Evolutionary conservation across 2,113 vertebrate species (phyloP), one percentile per base, ranked within the genome.

Genomic region (Amblyornis subalaris): DNA sequence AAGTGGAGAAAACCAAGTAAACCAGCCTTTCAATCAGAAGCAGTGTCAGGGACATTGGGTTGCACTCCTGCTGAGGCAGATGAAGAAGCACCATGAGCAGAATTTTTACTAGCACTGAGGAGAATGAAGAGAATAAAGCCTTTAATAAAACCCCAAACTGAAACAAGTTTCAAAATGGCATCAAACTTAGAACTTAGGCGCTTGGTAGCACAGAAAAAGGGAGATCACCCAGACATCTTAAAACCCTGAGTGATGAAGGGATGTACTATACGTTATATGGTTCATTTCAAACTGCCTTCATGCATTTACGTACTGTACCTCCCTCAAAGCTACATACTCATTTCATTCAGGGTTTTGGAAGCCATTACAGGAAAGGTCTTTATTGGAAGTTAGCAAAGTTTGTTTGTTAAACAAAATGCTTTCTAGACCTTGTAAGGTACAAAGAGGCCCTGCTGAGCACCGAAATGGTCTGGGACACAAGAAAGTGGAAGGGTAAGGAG

Each of bases 21-120:
- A 42, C 28, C 20, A 29, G 53, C 70, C 31, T 78, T 61, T 57
- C 45, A 12, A 25, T 58, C 36, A 70, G 53, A 82, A 66, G n/a
- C 58, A 75, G 28, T 3, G 11, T 42, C 45, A 45, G n/a, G 53
- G 33, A 44, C 45, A 38, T 29, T 0, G 0, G 10, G 6, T 5
- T 82, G 57, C 42, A 42, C 14, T 65, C 76, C 50, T 88, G 54
- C 10, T 42, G 35, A 96, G 67, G 1, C 2, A 92, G 26, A 58
- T 44, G 13, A 89, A 85, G 58, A 7, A 77, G 13, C 22, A 45
- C 7, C 1, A 0, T 0, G 0, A 73, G 74, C 35, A 70, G 40
- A 73, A 40, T 65, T 76, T 90, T 65, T 69, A 19, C 0, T 4
- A 62, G 23, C 51, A 29, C 47, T 65, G 42, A 69, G 60, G 17